Evolutionary conservation across 2,113 vertebrate species (phyloP), one percentile per base, ranked within the genome.

Genomic region (Chrysochloris asiatica): DNA sequence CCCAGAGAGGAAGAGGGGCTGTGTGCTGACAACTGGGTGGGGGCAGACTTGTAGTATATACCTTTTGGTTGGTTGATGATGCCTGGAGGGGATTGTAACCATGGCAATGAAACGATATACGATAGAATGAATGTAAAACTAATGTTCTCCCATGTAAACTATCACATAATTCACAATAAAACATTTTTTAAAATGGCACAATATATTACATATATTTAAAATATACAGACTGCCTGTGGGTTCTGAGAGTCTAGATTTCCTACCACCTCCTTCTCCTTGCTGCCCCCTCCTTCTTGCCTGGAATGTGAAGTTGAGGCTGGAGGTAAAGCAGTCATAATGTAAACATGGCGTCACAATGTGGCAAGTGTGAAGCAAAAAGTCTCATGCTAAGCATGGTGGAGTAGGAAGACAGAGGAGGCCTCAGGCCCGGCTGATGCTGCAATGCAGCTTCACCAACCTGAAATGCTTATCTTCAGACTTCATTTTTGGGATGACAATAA

Each of bases 271-370:
- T 83, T 73, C 65, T 83, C 50, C 59, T 71, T 50, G 21, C 71
- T 72, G 38, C 5, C 69, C 6, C 22, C 13, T n/a, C 76, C 43
- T 61, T 54, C 78, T 54, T 84, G 33, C 43, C 67, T 73, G 59
- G 83, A 56, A 65, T 43, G 10, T 80, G 33, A 92, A 81, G 36
- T 59, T 47, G 65, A 30, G 43, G 33, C 17, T 36, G 80, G 75
- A 81, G 87, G 33, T 83, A 67, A 82, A 67, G 77, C 65, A 91
- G 71, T 33, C 88, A 69, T 47, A 16, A 86, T 75, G 41, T 47
- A 83, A 33, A 14, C 72, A 30, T 67, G 56, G 83, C 47, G 85
- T 67, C 63, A 54, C 9, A 38, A 14, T 43, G 24, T 63, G 9
- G 79, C 41, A 75, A 82, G 41, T 38, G 16, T 78, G 54, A 73